Conservation (phyloP, 2,113 vertebrate species). For the Hippoglossus stenolepis region DNA sequence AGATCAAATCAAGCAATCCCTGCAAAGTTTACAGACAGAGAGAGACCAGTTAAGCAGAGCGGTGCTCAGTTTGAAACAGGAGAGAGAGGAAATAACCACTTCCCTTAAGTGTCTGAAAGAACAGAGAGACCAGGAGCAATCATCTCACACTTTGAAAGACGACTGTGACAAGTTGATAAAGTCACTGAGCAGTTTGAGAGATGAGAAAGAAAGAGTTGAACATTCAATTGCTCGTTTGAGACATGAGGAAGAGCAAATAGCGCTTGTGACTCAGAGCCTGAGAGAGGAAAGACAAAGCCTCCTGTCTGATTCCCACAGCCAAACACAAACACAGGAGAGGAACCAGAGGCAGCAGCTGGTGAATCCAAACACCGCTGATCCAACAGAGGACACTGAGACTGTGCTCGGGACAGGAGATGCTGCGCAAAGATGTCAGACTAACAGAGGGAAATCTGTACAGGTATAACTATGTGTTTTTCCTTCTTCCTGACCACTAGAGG, state of each 20-base stretch:
- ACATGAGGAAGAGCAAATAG: slow-evolving; percentile 51
- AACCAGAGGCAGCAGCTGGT: slow-evolving; percentile 21
- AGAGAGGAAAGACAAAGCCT: slow-evolving; percentile 46
- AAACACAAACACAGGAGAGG: slow-evolving; percentile 31
- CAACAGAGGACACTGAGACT: slow-evolving; percentile 1
- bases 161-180: slow-evolving; percentile 31
- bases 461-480: slow-evolving; percentile 30
- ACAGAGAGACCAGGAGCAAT: slow-evolving; percentile 40
- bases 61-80: slow-evolving; percentile 55
- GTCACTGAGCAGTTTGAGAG: slow-evolving; percentile 50
- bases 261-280: slow-evolving; percentile 19
- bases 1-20: slow-evolving; percentile 33
- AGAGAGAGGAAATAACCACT: slow-evolving; percentile 44
- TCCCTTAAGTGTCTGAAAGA: slow-evolving; percentile 43
- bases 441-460: slow-evolving; percentile 45
- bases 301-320: background rate
- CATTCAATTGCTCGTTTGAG: slow-evolving; percentile 62
- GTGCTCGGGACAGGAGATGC: background rate
- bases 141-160: slow-evolving; percentile 25
- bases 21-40: slow-evolving; percentile 60
- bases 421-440: slow-evolving; percentile 28
- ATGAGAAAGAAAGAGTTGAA: slow-evolving; percentile 53
- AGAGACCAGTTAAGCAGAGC: slow-evolving; percentile 52
- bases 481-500: background rate
- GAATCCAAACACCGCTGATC: background rate